These are phyloP conservation scores for Conomelus anceps DNA, from an alignment of 2,888 invertebrate species.

Conservation along the genomic window DNA sequence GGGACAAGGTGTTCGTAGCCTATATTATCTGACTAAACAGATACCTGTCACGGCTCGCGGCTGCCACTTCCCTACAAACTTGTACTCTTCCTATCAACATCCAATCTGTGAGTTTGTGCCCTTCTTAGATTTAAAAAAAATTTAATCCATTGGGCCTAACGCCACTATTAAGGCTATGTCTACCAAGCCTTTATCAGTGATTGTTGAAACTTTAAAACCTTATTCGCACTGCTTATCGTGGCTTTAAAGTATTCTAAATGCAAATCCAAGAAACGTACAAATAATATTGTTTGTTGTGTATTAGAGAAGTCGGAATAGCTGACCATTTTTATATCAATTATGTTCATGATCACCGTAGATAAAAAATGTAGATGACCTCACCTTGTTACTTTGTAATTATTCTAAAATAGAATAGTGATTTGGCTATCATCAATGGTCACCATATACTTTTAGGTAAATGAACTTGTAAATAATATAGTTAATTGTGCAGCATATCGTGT, in stretches of 20 bases:
- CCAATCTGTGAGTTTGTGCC: no score
- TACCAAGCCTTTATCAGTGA: background rate
- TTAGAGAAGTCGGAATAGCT: background rate
- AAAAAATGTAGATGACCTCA: background rate
- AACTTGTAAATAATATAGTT: background rate
- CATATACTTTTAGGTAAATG: background rate
- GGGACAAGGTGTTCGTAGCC: no score
- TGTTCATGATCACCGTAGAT: background rate
- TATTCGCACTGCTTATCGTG: background rate
- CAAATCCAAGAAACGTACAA: background rate
- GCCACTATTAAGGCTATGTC: no score
- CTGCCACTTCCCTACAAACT: no score
- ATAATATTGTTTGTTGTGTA: background rate
- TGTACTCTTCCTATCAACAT: no score
- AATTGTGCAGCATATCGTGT: background rate
- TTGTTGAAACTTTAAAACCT: background rate
- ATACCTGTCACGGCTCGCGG: no score
- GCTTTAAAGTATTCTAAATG: background rate
- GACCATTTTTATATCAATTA: background rate
- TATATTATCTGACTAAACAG: no score
- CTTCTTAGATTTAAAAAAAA: no score
- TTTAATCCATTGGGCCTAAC: no score
- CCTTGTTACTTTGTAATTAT: background rate
- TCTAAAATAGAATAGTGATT: background rate
- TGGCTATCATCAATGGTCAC: background rate